phyloP scores from a whole-genome alignment of 2,888 invertebrate genomes.

The Dasysyrphus tricinctus region DNA sequence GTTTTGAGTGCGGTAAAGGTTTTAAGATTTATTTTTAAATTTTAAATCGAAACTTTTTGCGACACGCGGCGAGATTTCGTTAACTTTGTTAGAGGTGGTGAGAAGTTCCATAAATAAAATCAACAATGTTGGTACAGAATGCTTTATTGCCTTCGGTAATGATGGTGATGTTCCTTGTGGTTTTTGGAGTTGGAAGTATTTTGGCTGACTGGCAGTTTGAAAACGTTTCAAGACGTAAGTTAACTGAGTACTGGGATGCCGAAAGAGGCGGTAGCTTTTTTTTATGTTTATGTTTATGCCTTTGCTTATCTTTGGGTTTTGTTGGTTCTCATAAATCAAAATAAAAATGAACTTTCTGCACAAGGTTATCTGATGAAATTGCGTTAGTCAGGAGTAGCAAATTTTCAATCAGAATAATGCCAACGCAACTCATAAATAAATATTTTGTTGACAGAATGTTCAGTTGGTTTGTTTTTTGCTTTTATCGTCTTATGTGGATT shows the following conservation, averaged over 20 bases:
- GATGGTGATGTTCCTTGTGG: conserved; percentile 7
- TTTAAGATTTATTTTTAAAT: not conserved
- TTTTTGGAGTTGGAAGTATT: conserved; percentile 9
- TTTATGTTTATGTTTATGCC: not conserved
- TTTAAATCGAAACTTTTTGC: not conserved
- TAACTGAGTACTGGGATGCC: not conserved
- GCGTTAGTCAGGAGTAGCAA: not conserved
- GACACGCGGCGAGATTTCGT: not conserved
- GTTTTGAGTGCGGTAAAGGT: not conserved
- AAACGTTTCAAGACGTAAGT: conserved; percentile 26
- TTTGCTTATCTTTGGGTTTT: not conserved
- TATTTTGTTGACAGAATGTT: not conserved
- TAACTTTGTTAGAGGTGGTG: not conserved
- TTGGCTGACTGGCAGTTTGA: conserved; percentile 19
- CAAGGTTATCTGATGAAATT: not conserved
- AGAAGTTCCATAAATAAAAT: conserved; percentile 20
- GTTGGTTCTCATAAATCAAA: not conserved
- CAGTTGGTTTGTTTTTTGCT: not conserved
- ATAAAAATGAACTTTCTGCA: not conserved
- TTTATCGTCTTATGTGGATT: not conserved
- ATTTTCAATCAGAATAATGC: not conserved
- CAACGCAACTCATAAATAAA: not conserved
- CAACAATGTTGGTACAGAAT: not conserved
- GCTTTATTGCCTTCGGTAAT: not conserved
- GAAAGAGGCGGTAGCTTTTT: not conserved